Percentiles rank a stretch among this genome's conserved stretches.
Evolutionary conservation across 2,797 vertebrate species (phyloP).

Genomic region (Enteromius viviparus): DNA sequence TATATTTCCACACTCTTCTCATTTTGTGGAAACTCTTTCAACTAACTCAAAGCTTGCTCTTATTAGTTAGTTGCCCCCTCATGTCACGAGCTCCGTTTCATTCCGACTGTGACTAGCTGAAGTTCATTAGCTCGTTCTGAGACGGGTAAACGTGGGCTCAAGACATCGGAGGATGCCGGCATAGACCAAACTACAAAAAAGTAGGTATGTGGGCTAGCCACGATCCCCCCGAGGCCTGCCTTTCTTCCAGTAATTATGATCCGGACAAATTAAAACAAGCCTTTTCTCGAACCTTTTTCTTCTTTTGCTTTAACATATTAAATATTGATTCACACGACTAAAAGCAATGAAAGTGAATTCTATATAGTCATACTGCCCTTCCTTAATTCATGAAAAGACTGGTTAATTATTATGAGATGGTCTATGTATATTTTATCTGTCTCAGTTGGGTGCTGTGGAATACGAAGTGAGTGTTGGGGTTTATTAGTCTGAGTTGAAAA

Average conservation of each 20-base stretch:
- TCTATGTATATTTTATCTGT: slow-evolving; percentile 77
- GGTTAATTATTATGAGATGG: slow-evolving; percentile 72
- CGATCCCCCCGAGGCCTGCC: slow-evolving; percentile 56
- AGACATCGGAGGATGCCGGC: slow-evolving; percentile 65
- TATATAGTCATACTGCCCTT: slow-evolving; percentile 66
- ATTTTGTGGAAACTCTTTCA: slow-evolving; percentile 71
- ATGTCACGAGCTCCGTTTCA: slow-evolving; percentile 49
- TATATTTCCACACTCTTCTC: slow-evolving; percentile 70
- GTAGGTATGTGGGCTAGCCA: slow-evolving; percentile 62
- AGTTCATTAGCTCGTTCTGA: slow-evolving; percentile 75
- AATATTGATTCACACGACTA: slow-evolving; percentile 80
- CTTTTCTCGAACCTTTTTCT: slow-evolving; percentile 58
- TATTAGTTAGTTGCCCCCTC: slow-evolving; percentile 73
- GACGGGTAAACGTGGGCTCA: slow-evolving; percentile 62
- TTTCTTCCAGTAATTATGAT: slow-evolving; percentile 72
- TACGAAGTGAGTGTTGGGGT: slow-evolving; percentile 67
- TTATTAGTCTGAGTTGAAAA: slow-evolving; percentile 54
- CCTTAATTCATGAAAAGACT: slow-evolving; percentile 73
- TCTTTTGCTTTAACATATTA: slow-evolving; percentile 76
- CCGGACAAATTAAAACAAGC: slow-evolving; percentile 72
- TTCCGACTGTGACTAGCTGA: slow-evolving; percentile 67
- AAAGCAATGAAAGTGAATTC: slow-evolving; percentile 82
- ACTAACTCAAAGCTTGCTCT: slow-evolving; percentile 77
- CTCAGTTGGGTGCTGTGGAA: slow-evolving; percentile 62
- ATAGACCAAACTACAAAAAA: slow-evolving; percentile 56